Evolutionary conservation across 2,113 vertebrate genomes (phyloP).

Genomic region (Spizaetus ornatus): DNA sequence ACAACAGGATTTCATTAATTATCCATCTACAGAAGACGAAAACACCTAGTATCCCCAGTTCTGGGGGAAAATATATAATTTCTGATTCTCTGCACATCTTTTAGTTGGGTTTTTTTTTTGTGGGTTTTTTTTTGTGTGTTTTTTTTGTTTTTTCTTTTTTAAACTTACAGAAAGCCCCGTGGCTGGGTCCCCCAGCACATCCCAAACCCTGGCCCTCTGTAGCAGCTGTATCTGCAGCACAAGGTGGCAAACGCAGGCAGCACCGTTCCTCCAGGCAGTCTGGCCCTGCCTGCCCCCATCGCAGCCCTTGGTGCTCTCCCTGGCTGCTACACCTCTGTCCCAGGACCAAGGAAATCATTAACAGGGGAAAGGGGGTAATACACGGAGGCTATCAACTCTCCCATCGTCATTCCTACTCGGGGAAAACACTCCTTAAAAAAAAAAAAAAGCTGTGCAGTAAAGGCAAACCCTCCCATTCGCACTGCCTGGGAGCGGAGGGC

Average conservation of each 20-base stretch:
- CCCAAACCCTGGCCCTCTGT: not conserved
- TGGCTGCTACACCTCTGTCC: not conserved
- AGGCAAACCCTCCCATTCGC: not conserved
- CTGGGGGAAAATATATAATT: not conserved
- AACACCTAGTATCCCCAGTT: not conserved
- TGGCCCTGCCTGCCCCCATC: not conserved
- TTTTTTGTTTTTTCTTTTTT: accelerated
- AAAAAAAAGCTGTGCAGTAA: not conserved
- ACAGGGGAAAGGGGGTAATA: not conserved
- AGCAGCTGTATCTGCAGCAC: accelerated
- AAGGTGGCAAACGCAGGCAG: not conserved
- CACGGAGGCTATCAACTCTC: not conserved
- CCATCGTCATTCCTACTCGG: not conserved
- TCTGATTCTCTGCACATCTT: not conserved
- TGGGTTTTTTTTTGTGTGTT: no score
- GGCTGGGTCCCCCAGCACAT: not conserved
- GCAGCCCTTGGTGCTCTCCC: not conserved
- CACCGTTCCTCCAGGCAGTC: not conserved
- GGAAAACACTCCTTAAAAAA: not conserved
- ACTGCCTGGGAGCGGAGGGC: not conserved
- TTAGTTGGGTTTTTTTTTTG: not conserved
- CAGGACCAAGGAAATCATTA: not conserved
- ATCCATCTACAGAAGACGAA: not conserved
- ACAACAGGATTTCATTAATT: not conserved
- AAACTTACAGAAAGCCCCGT: not conserved